phyloP scores from a whole-genome alignment of 64 coral and sea anemone species.

The Acropora yongei region DNA sequence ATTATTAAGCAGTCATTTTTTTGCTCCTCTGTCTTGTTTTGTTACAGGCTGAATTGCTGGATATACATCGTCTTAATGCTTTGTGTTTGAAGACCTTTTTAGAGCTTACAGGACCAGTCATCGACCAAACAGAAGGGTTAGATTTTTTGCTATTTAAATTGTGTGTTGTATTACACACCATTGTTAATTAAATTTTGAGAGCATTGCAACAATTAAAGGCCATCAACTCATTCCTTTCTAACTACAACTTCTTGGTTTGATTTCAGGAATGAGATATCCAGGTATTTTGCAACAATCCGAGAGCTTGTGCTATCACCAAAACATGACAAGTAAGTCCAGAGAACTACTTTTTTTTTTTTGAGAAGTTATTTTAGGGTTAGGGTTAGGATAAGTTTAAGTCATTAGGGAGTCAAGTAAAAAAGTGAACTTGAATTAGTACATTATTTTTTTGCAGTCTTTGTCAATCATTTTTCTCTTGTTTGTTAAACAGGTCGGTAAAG shows the following conservation, averaged over 20 bases:
- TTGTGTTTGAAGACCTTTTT: slow-evolving; percentile 28
- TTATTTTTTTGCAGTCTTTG: no score
- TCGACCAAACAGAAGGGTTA: slow-evolving; percentile 40
- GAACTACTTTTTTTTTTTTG: not conserved
- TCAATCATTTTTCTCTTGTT: no score
- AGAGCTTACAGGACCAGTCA: slow-evolving; percentile 15
- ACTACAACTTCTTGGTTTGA: not conserved
- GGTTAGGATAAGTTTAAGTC: no score
- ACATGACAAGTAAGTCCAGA: slow-evolving; percentile 3
- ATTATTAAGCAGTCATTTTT: no score
- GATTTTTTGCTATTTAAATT: not conserved
- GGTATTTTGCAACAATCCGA: slow-evolving; percentile 26
- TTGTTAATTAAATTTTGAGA: no score
- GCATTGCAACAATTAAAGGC: no score
- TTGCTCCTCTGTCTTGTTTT: no score
- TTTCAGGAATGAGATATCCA: slow-evolving; percentile 36
- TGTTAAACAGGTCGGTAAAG: slow-evolving; percentile 15
- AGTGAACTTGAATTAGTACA: no score
- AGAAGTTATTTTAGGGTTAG: no score
- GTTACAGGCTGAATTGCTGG: slow-evolving; percentile 17
- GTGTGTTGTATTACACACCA: no score
- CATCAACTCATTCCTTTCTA: not conserved
- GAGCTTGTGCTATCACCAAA: slow-evolving; percentile 23
- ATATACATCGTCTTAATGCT: slow-evolving; percentile 4
- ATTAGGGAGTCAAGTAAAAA: no score